Base-by-base conservation (phyloP, 2,888 invertebrate species). In the Hyposoter didymator region DNA sequence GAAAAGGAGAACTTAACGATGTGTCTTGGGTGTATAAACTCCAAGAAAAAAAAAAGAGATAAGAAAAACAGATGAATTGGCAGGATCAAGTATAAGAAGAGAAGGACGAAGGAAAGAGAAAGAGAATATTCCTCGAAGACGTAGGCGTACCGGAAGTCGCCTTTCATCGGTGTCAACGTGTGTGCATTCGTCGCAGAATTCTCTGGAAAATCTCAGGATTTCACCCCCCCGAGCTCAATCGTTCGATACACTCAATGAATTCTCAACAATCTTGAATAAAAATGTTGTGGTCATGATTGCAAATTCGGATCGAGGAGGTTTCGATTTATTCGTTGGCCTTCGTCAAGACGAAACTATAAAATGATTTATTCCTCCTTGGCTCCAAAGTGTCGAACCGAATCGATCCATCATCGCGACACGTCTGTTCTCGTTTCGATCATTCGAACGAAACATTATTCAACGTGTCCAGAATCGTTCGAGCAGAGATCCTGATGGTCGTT, bases 111-210 rank as follows among this genome's bases (percentile, higher is more conserved):
- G 62, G 59, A 73, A 28, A 59, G 22, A 66, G 52, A 64, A 47
- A 59, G 19, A 49, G 43, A 72, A n/a, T 52, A 55, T 55, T 35
- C 64, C 78, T 84, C 78, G 52, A 59, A 83, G 83, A 55, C 84
- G 91, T 90, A 70, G 91, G 90, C 89, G 90, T 90, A 89, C 88
- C 90, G 91, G 91, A 91, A 90, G 90, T 90, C 89, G 89, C 84
- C 86, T 86, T 67, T 83, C 81, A 85, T 87, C 78, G 86, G 84
- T 86, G 84, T 85, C 82, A 82, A 72, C 82, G 78, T 19, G 47
- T 62, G 49, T 62, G n/a, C 64, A 52, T 28, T 35, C 12, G 62
- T 70, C 67, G 55, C 55, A 43, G 64, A 35, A 45, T 52, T 17
- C 8, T 22, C 67, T 43, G 19, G 43, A 28, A 28, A 79, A 74